Base-by-base conservation (phyloP, 2,888 invertebrate species). In the Cynaeus angustus region DNA sequence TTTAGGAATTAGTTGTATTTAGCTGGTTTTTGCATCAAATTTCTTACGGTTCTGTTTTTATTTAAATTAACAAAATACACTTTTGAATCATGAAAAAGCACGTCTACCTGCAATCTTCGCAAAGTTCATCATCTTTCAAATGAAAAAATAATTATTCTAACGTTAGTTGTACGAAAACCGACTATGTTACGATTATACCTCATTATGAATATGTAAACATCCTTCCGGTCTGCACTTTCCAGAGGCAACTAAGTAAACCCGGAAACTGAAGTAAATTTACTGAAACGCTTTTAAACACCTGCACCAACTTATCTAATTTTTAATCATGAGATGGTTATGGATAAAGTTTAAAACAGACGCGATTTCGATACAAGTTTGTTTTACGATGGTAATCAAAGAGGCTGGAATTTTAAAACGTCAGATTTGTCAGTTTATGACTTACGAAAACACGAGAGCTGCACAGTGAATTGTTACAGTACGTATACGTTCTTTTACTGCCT, bases 221-320 rank as follows among this genome's bases (percentile, higher is more conserved):
- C 10, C 21, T 61, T 33, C 61, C 50, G 61, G 10, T 61, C 28
- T 26, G 43, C 43, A 56, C 26, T 56, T 41, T 55, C n/a, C 3
- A 38, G 46, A 53, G 37, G 12, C 33, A 14, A 10, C 61, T 38
- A 62, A 64, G 64, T 64, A 53, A 64, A 53, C 13, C 52, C 41
- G 16, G 52, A 62, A 64, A 52, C 53, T 64, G 64, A 30, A 64
- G 43, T 64, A 64, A 64, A 64, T 64, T 64, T 53, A 26, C 52
- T 64, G 64, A 52, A 64, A 62, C 41, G 62, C 62, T 62, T 62
- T 52, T 52, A 62, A 62, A 64, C 64, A 64, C 64, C 64, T 64
- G 64, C 28, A 52, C 64, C 53, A 30, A 43, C 56, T 43, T 28
- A 30, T 43, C 64, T 46, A 64, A 52, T 64, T 53, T 64, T 53